Evolutionary conservation across 2,888 invertebrate genomes (phyloP).

Genomic region (Venustoraphidia nigricollis): DNA sequence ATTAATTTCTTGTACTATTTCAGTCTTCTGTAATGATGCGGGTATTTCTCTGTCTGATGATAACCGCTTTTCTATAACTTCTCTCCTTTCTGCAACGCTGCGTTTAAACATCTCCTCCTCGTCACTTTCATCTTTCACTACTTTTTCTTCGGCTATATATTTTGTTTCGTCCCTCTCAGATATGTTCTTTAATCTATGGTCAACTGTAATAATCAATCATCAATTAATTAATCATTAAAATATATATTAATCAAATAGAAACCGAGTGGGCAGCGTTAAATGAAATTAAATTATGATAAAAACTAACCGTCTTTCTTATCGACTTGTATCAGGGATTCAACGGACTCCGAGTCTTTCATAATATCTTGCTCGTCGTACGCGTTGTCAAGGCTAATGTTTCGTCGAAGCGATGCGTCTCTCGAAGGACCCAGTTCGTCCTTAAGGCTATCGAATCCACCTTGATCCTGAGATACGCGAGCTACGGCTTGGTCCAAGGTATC

Average conservation of each 20-base stretch:
- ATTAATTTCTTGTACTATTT: constrained; percentile 56
- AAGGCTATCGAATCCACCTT: constrained; percentile 34
- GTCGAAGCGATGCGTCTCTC: constrained; percentile 21
- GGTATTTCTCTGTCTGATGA: constrained; percentile 53
- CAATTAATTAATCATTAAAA: too few species aligned
- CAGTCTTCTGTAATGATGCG: constrained; percentile 56
- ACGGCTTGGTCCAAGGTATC: constrained; percentile 30
- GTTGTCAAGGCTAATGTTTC: constrained; percentile 33
- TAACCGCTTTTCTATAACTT: constrained; percentile 57
- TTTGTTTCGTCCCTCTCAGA: constrained; percentile 51
- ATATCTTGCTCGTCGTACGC: constrained; percentile 46
- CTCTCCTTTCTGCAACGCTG: constrained; percentile 60
- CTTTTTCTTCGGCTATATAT: constrained; percentile 68
- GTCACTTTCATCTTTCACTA: constrained; percentile 41
- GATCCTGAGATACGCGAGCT: constrained; percentile 24
- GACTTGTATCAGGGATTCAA: constrained; percentile 28
- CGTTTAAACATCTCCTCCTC: constrained; percentile 49
- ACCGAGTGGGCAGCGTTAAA: too few species aligned
- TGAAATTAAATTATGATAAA: too few species aligned
- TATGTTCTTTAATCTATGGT: constrained; percentile 24
- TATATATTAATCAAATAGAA: too few species aligned
- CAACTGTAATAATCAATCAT: constrained; percentile 16
- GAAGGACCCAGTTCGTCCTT: constrained; percentile 31
- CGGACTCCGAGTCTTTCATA: constrained; percentile 47
- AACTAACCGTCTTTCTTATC: constrained; percentile 15